Percentiles rank a stretch among this genome's conserved stretches.
Evolutionary conservation across 2,113 vertebrate species (phyloP).

Genomic region (Hippocampus comes): DNA sequence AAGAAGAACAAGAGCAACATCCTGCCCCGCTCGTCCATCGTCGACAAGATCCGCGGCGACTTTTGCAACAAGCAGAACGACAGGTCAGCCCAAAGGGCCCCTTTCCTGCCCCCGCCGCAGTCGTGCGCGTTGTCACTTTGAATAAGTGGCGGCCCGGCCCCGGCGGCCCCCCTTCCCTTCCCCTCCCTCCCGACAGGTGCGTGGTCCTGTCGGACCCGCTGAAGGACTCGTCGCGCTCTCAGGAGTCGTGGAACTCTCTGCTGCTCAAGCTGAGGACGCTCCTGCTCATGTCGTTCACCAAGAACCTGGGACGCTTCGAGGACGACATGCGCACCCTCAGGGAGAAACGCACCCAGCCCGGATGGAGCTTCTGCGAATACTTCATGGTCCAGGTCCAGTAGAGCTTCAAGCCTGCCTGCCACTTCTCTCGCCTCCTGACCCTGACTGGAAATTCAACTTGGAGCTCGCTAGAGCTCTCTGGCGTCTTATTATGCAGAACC

Average conservation of each 20-base stretch:
- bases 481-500: no score
- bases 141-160: no score
- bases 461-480: no score
- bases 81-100: constrained; percentile 71
- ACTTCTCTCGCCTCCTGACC: no score
- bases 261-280: constrained; percentile 93
- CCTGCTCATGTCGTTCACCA: constrained; percentile 98
- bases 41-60: constrained; percentile 97
- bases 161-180: no score
- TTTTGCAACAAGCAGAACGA: constrained; percentile 99
- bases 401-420: not conserved
- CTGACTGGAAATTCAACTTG: not conserved
- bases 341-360: constrained; percentile 94
- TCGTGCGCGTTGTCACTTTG: no score
- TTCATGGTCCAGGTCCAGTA: constrained; percentile 94
- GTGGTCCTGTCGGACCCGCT: constrained; percentile 93
- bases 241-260: constrained; percentile 97
- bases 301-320: constrained; percentile 95
- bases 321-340: constrained; percentile 96
- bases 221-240: constrained; percentile 95
- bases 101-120: no score
- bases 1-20: constrained; percentile 99
- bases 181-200: constrained; percentile 72
- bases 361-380: constrained; percentile 98
- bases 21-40: constrained; percentile 91